Conservation (phyloP, 2,113 vertebrate genomes). For the Psammodynastes pulverulentus region DNA sequence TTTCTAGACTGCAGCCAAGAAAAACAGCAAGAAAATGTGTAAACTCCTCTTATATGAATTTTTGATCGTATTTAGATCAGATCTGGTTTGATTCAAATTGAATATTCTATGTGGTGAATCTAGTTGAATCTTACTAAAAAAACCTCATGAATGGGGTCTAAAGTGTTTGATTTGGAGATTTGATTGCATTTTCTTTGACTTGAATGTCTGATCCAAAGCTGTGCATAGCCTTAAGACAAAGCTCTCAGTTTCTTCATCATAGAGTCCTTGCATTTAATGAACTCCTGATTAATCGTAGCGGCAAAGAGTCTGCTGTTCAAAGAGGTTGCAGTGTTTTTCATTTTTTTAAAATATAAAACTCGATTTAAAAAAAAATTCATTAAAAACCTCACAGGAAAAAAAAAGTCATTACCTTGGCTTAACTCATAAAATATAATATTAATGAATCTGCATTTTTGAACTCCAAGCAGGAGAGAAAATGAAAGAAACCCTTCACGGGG, state of each 20-base stretch:
- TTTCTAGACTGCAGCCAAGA: background rate
- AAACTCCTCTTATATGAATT: background rate
- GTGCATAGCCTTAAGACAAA: constrained; percentile 4
- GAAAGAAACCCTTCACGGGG: background rate
- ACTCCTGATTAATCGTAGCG: constrained; percentile 22
- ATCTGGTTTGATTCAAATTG: background rate
- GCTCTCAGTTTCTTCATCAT: constrained; percentile 24
- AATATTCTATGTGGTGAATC: background rate
- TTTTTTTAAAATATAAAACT: background rate
- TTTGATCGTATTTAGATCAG: background rate
- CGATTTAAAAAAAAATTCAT: background rate
- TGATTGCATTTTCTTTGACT: background rate
- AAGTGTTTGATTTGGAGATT: background rate
- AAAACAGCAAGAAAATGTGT: background rate
- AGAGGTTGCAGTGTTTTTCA: background rate
- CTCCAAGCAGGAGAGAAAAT: background rate
- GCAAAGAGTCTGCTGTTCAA: background rate
- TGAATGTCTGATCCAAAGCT: background rate
- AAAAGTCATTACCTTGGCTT: background rate
- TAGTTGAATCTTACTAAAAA: background rate
- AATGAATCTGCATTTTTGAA: background rate
- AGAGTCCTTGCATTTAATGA: constrained; percentile 1
- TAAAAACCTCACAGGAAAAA: background rate
- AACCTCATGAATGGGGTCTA: background rate
- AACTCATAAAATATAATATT: constrained; percentile 3